A percentile compares a stretch with the other conserved stretches of the same genome.
These are phyloP conservation scores for Anneissia japonica DNA, from an alignment of 35 echinoderm and acorn worm species.

Conservation along the genomic window DNA sequence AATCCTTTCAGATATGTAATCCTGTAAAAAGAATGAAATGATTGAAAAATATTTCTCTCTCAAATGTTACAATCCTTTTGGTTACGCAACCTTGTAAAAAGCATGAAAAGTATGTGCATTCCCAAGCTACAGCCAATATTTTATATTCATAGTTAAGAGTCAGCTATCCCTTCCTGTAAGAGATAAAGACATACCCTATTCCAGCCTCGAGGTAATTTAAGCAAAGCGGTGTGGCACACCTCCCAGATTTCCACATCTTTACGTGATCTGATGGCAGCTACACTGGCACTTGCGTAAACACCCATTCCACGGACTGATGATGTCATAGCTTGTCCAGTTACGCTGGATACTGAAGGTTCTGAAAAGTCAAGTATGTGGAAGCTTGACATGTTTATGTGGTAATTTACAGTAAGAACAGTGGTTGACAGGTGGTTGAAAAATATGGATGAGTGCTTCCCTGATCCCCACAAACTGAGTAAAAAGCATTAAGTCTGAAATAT, in stretches of 20 bases:
- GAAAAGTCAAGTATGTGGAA: neutral
- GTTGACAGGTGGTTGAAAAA: neutral
- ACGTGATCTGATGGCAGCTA: conserved; percentile 41
- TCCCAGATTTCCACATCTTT: conserved; percentile 93
- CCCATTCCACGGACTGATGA: conserved; percentile 52
- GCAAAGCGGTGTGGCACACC: conserved; percentile 61
- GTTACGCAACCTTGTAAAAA: neutral
- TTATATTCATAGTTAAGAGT: no score
- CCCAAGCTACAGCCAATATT: no score
- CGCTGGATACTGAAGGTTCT: conserved; percentile 81
- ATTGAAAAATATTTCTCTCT: neutral
- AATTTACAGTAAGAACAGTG: neutral
- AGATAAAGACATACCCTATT: no score
- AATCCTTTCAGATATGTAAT: conserved; percentile 83
- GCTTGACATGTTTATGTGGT: no score
- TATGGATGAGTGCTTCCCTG: no score
- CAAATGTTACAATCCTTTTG: neutral
- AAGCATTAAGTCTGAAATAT: neutral
- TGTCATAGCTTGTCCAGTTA: conserved; percentile 54
- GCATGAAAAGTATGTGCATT: no score
- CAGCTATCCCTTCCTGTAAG: no score
- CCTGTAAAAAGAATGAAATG: conserved; percentile 44
- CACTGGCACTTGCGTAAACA: conserved; percentile 80
- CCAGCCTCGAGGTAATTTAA: conserved; percentile 81
- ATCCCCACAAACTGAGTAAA: neutral